Percentiles rank a stretch among this genome's conserved stretches.
Conservation (phyloP, 35 echinoderm and acorn worm genomes). For the Apostichopus californicus region DNA sequence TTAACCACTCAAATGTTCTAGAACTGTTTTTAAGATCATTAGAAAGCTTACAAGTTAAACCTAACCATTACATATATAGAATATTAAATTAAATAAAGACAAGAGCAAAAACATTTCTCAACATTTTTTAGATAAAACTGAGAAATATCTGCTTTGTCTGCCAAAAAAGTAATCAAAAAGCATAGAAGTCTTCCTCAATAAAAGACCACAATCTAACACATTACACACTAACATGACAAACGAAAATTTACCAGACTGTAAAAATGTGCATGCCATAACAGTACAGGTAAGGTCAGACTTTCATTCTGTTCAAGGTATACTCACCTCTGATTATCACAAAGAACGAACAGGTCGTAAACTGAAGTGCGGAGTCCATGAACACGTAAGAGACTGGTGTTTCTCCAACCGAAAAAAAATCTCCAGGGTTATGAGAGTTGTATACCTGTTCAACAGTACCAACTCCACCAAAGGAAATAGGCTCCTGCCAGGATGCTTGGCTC, state of each 20-base stretch:
- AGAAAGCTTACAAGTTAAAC: too few relatives aligned
- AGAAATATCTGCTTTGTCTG: too few relatives aligned
- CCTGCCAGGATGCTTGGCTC: neutral
- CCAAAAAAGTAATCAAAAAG: too few relatives aligned
- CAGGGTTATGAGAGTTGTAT: conserved; percentile 43
- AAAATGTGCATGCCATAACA: too few relatives aligned
- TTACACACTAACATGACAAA: too few relatives aligned
- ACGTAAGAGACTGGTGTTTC: conserved; percentile 53
- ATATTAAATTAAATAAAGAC: too few relatives aligned
- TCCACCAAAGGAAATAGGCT: conserved; percentile 18
- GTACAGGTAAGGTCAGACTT: neutral
- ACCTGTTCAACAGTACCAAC: conserved; percentile 14
- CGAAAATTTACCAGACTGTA: too few relatives aligned
- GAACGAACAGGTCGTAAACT: conserved; percentile 59
- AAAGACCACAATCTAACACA: neutral
- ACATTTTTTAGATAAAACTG: too few relatives aligned
- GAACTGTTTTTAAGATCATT: too few relatives aligned
- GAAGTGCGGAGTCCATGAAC: conserved; percentile 54
- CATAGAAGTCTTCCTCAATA: neutral
- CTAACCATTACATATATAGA: too few relatives aligned
- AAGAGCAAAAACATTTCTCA: too few relatives aligned
- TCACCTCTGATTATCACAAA: conserved; percentile 47
- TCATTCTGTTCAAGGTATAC: neutral
- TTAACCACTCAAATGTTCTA: too few relatives aligned
- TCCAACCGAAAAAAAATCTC: conserved; percentile 63